Evolutionary conservation across 1,140 invertebrate species (phyloP).

Genomic region (Panonychus citri): DNA sequence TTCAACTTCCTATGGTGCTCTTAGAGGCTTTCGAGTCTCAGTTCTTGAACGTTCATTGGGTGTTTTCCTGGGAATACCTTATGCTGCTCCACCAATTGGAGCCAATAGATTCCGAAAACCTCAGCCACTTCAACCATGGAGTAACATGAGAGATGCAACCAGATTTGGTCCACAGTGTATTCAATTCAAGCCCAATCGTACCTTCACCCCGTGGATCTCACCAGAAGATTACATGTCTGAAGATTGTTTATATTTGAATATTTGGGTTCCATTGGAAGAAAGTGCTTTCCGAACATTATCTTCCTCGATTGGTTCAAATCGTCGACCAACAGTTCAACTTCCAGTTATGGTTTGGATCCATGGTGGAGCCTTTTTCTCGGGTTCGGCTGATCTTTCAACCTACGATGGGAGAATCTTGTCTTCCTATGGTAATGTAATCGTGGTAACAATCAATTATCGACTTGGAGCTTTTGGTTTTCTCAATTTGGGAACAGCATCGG

Average conservation of each 20-base stretch:
- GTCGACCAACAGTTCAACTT: constrained; percentile 16
- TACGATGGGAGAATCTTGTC: constrained; percentile 52
- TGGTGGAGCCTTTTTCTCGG: constrained; percentile 85
- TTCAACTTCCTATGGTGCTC: neutral
- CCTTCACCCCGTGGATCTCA: constrained; percentile 2
- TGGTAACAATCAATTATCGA: constrained; percentile 31
- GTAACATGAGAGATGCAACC: constrained; percentile 11
- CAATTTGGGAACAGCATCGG: constrained; percentile 6
- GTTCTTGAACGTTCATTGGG: neutral
- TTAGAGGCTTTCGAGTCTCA: neutral
- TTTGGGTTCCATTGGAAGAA: constrained; percentile 38
- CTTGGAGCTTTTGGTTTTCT: constrained; percentile 6
- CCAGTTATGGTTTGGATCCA: constrained; percentile 89
- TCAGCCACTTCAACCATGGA: constrained; percentile 14
- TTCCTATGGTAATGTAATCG: constrained; percentile 35
- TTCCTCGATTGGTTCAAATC: neutral
- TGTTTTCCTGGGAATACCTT: constrained; percentile 16
- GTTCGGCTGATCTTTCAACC: constrained; percentile 29
- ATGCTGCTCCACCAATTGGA: constrained; percentile 17
- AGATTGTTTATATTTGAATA: constrained; percentile 90
- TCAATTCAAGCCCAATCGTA: constrained; percentile 13
- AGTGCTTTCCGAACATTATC: constrained; percentile 30
- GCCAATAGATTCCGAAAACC: constrained; percentile 13
- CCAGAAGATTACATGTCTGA: constrained; percentile 28
- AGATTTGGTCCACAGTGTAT: constrained; percentile 14